Conservation (phyloP, 2,797 vertebrate species). For the Serranus cabrilla region DNA sequence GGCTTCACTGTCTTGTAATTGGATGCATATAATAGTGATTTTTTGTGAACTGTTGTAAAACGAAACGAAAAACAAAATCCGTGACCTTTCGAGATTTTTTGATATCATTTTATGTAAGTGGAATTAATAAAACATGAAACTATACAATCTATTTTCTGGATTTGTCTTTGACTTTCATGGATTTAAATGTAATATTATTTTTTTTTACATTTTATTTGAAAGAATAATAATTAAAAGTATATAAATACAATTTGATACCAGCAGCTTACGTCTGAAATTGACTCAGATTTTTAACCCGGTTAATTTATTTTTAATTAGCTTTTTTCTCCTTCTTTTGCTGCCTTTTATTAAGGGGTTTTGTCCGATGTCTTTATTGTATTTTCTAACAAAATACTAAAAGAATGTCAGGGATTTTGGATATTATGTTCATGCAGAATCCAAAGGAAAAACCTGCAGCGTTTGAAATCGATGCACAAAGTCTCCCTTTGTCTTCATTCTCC, state of each 20-base stretch:
- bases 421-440: not conserved
- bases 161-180: constrained; percentile 26
- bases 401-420: not conserved
- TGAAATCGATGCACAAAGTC: constrained; percentile 21
- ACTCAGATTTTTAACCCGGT: not conserved
- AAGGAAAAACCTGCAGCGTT: not conserved
- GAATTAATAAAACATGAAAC: constrained; percentile 86
- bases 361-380: not conserved
- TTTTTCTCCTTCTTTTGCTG: not conserved
- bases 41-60: constrained; percentile 84
- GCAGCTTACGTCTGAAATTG: not conserved
- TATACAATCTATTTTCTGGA: constrained; percentile 18
- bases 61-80: constrained; percentile 65
- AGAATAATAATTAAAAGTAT: not conserved
- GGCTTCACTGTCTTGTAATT: constrained; percentile 80
- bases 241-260: not conserved
- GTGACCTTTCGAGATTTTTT: constrained; percentile 83
- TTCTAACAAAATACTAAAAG: not conserved
- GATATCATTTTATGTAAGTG: constrained; percentile 90
- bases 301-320: not conserved
- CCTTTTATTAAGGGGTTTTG: not conserved
- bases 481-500: constrained; percentile 32
- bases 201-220: not conserved
- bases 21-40: constrained; percentile 81
- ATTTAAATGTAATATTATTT: not conserved